Conservation (phyloP, 1,140 invertebrate species). For the Monochamus saltuarius region DNA sequence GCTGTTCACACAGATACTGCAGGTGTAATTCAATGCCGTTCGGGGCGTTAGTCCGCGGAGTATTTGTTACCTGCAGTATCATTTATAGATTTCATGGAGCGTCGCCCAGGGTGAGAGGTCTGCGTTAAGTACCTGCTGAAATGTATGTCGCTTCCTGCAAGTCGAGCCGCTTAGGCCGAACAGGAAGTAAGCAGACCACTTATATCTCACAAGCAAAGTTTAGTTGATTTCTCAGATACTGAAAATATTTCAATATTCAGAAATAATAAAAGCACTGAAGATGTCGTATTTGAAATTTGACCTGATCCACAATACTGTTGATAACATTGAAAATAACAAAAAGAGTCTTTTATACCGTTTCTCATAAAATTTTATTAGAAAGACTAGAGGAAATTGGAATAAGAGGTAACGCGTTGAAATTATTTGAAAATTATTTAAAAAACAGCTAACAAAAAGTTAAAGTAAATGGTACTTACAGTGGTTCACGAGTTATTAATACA, state of each 20-base stretch:
- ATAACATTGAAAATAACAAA: constrained; percentile 1
- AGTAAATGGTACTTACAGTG: constrained; percentile 3
- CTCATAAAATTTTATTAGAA: constrained; percentile 11
- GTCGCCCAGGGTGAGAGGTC: too few relatives aligned
- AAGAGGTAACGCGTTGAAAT: constrained; percentile 4
- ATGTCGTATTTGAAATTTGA: constrained; percentile 11
- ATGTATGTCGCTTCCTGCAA: too few relatives aligned
- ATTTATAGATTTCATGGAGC: too few relatives aligned
- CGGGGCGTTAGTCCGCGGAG: too few relatives aligned
- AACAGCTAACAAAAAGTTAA: constrained; percentile 12
- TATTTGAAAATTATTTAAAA: constrained; percentile 13
- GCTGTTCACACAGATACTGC: too few relatives aligned
- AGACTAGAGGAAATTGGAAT: constrained; percentile 10
- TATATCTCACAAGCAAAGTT: not conserved
- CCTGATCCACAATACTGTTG: not conserved
- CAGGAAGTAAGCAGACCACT: too few relatives aligned
- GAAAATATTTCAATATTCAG: constrained; percentile 13
- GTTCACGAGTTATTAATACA: constrained; percentile 1
- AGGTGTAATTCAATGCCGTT: too few relatives aligned
- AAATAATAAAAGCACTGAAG: constrained; percentile 2
- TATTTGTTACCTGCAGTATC: too few relatives aligned
- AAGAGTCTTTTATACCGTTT: constrained; percentile 19
- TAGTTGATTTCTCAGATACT: constrained; percentile 10
- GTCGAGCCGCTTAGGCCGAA: too few relatives aligned
- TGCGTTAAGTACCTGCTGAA: too few relatives aligned